phyloP scores from a whole-genome alignment of 2,888 invertebrate species.

The Aspidapion aeneum region DNA sequence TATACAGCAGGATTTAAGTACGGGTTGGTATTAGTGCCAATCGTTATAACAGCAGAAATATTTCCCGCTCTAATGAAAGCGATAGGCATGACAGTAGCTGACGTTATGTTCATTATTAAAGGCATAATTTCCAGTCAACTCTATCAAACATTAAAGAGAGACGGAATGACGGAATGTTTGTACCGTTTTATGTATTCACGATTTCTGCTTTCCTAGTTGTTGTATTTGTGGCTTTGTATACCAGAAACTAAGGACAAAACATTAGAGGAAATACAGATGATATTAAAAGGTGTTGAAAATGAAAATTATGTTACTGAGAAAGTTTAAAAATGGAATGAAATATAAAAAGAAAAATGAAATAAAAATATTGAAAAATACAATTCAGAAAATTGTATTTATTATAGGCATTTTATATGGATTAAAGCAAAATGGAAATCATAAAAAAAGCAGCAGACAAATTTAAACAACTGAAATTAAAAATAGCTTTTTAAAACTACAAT shows the following conservation, averaged over 20 bases:
- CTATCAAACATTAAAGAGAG: constrained; percentile 35
- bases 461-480: no score
- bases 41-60: constrained; percentile 43
- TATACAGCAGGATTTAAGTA: constrained; percentile 42
- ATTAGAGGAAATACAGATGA: constrained; percentile 43
- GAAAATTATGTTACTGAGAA: no score
- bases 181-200: constrained; percentile 42
- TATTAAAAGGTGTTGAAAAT: constrained; percentile 41
- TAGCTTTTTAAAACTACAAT: no score
- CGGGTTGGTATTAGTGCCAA: constrained; percentile 44
- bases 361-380: no score
- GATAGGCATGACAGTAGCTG: constrained; percentile 43
- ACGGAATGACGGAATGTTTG: constrained; percentile 41
- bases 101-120: constrained; percentile 40
- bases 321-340: no score
- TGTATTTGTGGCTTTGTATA: constrained; percentile 38
- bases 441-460: no score
- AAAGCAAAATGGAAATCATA: no score
- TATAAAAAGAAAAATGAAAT: no score
- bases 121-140: constrained; percentile 40
- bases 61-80: constrained; percentile 45
- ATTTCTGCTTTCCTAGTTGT: constrained; percentile 36
- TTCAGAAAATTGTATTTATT: no score
- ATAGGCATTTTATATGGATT: no score
- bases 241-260: constrained; percentile 45